These are phyloP conservation scores for Sycophaga agraensis DNA, from an alignment of 1,140 invertebrate genomes.

Conservation along the genomic window DNA sequence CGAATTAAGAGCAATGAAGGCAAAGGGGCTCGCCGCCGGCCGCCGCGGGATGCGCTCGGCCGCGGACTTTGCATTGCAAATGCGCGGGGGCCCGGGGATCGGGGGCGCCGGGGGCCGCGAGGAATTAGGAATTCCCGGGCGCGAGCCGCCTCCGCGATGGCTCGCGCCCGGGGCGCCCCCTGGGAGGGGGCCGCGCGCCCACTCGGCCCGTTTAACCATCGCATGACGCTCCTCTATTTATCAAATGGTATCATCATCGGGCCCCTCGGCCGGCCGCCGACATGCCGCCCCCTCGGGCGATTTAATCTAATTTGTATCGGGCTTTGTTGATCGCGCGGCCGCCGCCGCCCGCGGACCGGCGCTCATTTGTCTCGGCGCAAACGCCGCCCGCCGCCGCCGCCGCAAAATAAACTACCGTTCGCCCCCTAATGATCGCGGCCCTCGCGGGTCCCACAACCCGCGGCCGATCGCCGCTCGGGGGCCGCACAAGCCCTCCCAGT, in stretches of 20 bases:
- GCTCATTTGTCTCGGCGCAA: constrained; percentile 46
- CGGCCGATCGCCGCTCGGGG: too few relatives aligned
- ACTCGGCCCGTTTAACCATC: constrained; percentile 44
- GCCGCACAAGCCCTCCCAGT: too few relatives aligned
- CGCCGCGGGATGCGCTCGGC: too few relatives aligned
- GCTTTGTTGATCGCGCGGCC: constrained; percentile 48
- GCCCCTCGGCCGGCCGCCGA: constrained; percentile 32
- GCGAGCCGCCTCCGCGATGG: too few relatives aligned
- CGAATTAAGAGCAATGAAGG: constrained; percentile 27
- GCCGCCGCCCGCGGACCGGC: constrained; percentile 24
- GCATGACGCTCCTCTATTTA: constrained; percentile 57
- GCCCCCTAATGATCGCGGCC: constrained; percentile 37
- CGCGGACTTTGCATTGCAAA: constrained; percentile 15
- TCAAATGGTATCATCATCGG: constrained; percentile 55
- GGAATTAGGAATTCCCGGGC: constrained; percentile 16
- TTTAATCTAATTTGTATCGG: constrained; percentile 56
- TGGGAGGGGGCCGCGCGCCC: background rate
- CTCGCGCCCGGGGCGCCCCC: too few relatives aligned
- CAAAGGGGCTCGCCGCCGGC: background rate
- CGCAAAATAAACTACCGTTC: constrained; percentile 47
- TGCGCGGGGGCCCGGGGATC: background rate
- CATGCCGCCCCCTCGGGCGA: constrained; percentile 43
- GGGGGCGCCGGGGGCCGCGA: too few relatives aligned
- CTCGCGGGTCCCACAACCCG: too few relatives aligned
- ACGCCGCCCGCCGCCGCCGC: constrained; percentile 12